phyloP scores from a whole-genome alignment of 2,888 invertebrate genomes.

The Drosophila borborema region DNA sequence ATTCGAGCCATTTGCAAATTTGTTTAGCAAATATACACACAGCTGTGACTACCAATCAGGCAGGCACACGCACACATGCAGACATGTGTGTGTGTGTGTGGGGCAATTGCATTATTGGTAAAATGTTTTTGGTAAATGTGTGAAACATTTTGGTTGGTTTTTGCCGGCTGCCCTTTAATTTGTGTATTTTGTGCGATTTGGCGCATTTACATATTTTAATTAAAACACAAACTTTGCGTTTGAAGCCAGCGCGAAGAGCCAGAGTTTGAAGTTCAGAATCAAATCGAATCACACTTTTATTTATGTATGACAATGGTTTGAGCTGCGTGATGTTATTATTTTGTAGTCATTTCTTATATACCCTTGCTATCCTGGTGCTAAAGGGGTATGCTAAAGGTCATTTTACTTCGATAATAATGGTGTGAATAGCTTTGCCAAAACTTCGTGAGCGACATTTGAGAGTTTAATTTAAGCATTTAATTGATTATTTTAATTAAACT shows the following conservation, averaged over 20 bases:
- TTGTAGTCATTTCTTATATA: constrained; percentile 1
- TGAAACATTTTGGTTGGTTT: constrained; percentile 65
- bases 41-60: constrained; percentile 12
- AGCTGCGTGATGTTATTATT: neutral
- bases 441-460: neutral
- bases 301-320: constrained; percentile 7
- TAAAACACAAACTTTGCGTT: constrained; percentile 72
- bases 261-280: constrained; percentile 31
- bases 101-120: constrained; percentile 56
- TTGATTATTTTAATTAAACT: neutral
- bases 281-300: constrained; percentile 12
- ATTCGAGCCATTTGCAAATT: constrained; percentile 52
- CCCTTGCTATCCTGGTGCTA: neutral
- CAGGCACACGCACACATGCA: constrained; percentile 13
- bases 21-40: constrained; percentile 38
- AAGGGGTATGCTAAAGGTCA: neutral
- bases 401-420: neutral
- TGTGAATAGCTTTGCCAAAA: neutral
- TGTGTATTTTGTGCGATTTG: constrained; percentile 58
- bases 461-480: neutral
- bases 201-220: constrained; percentile 77
- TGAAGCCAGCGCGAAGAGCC: constrained; percentile 22
- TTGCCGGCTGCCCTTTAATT: constrained; percentile 35
- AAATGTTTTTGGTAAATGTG: constrained; percentile 60
- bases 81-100: constrained; percentile 11